Percentiles rank a stretch among this genome's conserved stretches.
Evolutionary conservation across 2,113 vertebrate species (phyloP).

Genomic region (Nestor notabilis): DNA sequence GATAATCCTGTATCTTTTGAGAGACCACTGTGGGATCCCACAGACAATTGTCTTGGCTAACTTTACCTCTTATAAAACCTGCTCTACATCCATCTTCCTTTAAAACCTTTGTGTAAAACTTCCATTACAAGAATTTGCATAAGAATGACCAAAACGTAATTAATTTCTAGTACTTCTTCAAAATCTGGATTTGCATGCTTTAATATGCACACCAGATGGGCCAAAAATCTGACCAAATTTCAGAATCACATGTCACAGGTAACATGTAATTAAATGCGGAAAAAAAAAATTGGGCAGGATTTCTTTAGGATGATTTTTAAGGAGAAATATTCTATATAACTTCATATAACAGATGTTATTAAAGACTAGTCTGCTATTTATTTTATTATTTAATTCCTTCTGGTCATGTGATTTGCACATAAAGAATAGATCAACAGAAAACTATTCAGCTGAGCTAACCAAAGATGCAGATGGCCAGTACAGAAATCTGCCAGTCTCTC

Average conservation of each 20-base stretch:
- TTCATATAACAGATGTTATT: background rate
- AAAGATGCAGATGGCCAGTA: conserved; percentile 12
- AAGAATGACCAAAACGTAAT: background rate
- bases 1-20: background rate
- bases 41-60: background rate
- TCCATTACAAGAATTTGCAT: background rate
- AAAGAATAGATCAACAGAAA: conserved; percentile 41
- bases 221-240: background rate
- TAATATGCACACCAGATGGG: background rate
- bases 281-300: background rate
- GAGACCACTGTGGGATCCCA: background rate
- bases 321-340: background rate
- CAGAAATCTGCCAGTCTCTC: background rate
- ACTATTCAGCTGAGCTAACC: background rate
- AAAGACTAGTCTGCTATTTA: background rate
- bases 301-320: background rate
- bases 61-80: background rate
- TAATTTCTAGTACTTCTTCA: background rate
- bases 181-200: background rate
- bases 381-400: background rate
- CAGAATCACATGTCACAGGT: background rate
- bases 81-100: background rate
- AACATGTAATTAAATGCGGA: background rate
- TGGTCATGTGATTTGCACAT: background rate
- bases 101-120: background rate